A percentile compares a stretch with the other conserved stretches of the same genome.
Conservation (phyloP, 2,888 invertebrate species). For the Drosophila merina region DNA sequence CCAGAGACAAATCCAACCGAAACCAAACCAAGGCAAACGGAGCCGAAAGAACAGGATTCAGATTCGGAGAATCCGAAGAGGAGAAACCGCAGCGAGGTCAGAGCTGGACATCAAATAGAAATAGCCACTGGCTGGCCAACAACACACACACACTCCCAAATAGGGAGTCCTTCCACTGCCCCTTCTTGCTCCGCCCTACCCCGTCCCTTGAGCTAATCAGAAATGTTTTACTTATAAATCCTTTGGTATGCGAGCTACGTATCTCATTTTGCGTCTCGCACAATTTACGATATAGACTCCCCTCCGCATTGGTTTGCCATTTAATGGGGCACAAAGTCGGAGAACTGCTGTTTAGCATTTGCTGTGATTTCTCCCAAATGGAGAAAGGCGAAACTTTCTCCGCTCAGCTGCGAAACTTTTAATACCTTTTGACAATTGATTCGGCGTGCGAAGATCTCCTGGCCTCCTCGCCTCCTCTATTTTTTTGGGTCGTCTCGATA, state of each 20-base stretch:
- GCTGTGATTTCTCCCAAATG: slow-evolving; percentile 56
- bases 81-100: slow-evolving; percentile 72
- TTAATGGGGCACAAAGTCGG: slow-evolving; percentile 60
- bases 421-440: slow-evolving; percentile 80
- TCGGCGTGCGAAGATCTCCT: slow-evolving; percentile 41
- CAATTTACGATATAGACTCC: slow-evolving; percentile 77
- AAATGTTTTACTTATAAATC: slow-evolving; percentile 78
- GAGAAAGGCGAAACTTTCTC: slow-evolving; percentile 51
- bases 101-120: slow-evolving; percentile 76
- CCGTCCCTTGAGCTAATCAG: slow-evolving; percentile 61
- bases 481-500: background rate
- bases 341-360: slow-evolving; percentile 56
- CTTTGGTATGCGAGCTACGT: slow-evolving; percentile 76
- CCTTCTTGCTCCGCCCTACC: too few relatives aligned
- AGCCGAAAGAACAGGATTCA: slow-evolving; percentile 1
- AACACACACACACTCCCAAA: slow-evolving; percentile 3
- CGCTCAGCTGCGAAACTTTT: slow-evolving; percentile 67
- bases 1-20: slow-evolving; percentile 32
- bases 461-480: background rate
- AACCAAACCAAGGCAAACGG: slow-evolving; percentile 7
- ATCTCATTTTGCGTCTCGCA: slow-evolving; percentile 79
- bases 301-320: slow-evolving; percentile 63
- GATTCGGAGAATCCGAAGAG: slow-evolving; percentile 3
- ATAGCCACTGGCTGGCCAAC: slow-evolving; percentile 43
- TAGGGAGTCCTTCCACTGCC: too few relatives aligned